Conservation (phyloP, 1,140 invertebrate genomes). For the Cheumatopsyche charites region DNA sequence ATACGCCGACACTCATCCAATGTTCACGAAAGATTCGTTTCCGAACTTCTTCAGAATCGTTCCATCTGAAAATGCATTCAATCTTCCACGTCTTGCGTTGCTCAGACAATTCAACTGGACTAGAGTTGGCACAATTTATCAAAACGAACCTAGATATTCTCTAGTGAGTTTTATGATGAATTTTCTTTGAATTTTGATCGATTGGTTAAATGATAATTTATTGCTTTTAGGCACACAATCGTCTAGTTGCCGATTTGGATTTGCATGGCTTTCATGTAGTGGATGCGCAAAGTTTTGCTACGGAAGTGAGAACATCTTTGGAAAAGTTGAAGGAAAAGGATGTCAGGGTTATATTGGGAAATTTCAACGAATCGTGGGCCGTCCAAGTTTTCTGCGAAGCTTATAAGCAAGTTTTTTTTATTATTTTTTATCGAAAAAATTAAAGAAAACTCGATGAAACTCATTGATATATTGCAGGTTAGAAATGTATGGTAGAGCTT, state of each 20-base stretch:
- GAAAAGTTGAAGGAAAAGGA: constrained; percentile 90
- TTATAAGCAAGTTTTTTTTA: constrained; percentile 64
- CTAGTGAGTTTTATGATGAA: constrained; percentile 66
- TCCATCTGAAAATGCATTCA: constrained; percentile 95
- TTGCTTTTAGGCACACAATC: constrained; percentile 80
- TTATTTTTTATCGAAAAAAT: too few species aligned
- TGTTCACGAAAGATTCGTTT: constrained; percentile 93
- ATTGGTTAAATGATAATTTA: constrained; percentile 4
- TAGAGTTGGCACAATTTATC: constrained; percentile 94
- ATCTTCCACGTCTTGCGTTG: constrained; percentile 86
- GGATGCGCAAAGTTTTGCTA: constrained; percentile 92
- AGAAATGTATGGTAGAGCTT: constrained; percentile 89
- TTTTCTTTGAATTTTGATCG: background rate
- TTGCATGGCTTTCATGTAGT: constrained; percentile 79
- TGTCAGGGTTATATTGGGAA: constrained; percentile 93
- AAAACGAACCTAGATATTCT: constrained; percentile 93
- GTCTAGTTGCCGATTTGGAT: constrained; percentile 88
- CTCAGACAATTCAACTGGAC: constrained; percentile 96
- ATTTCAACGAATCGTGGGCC: constrained; percentile 96
- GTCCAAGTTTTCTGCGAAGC: constrained; percentile 94
- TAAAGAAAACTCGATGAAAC: too few species aligned
- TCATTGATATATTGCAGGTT: constrained; percentile 57
- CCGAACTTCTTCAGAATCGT: constrained; percentile 97
- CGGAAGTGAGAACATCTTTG: constrained; percentile 83
- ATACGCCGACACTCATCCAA: constrained; percentile 97